These are phyloP conservation scores for Lottia gigantea DNA, from an alignment of 2,888 invertebrate species.

Conservation along the genomic window DNA sequence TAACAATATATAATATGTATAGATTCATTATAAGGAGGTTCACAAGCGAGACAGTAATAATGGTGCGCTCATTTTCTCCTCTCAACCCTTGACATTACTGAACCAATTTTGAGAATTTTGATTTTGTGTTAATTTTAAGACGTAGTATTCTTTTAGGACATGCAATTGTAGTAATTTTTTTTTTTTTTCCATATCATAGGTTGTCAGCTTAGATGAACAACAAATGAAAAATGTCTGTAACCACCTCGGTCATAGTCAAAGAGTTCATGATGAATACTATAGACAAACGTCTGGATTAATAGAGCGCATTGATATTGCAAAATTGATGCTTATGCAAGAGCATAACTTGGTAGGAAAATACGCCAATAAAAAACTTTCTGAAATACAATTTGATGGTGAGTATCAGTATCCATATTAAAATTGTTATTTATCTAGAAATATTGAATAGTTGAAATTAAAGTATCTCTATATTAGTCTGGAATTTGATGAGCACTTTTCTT, in stretches of 20 bases:
- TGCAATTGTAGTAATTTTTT: not conserved
- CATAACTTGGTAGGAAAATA: not conserved
- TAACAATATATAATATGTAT: too few species aligned
- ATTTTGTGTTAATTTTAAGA: not conserved
- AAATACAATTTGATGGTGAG: not conserved
- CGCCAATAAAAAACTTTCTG: not conserved
- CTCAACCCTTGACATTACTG: not conserved
- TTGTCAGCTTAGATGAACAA: constrained; percentile 10
- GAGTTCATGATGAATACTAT: not conserved
- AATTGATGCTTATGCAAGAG: constrained; percentile 6
- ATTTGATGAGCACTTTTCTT: too few species aligned
- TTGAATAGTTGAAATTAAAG: too few species aligned
- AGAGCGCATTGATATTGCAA: constrained; percentile 1
- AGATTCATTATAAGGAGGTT: too few species aligned
- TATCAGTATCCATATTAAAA: not conserved
- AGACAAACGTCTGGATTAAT: constrained; percentile 5
- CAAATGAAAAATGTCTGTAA: constrained; percentile 9
- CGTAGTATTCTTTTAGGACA: not conserved
- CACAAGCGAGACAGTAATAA: too few species aligned
- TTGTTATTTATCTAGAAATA: too few species aligned
- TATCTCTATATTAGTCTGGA: too few species aligned
- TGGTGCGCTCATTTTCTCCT: not conserved
- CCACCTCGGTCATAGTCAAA: not conserved
- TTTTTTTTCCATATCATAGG: not conserved
- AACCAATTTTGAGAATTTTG: not conserved